Evolutionary conservation across 53 echinoderm and acorn worm species (phyloP), one percentile per base, ranked within the genome.

Genomic region (Paracentrotus lividus): DNA sequence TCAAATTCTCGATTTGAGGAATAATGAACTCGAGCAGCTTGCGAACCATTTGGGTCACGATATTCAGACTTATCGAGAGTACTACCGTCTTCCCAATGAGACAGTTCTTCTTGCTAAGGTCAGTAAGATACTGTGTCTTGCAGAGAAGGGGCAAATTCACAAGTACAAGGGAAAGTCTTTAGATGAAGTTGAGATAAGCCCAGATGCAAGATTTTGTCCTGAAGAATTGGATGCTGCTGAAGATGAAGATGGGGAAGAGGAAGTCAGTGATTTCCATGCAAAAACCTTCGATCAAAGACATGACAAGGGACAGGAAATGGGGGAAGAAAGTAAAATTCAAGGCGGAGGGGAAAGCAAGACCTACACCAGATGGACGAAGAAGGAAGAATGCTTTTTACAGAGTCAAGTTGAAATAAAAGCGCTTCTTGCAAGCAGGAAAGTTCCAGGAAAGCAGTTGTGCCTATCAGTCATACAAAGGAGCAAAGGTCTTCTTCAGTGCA

Each of bases 21-120:
- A 64, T 5, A 84, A 94, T 31, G 94, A 94, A 85, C 43, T 94
- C 45, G 94, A 94, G 51, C 60, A 68, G 3, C 42, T 94, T 23
- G 94, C 94, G 4, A 90, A 75, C 31, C 81, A 34, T 38, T 20
- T 94, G 47, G 94, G 94, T 56, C 94, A 94, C 58, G 57, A 90
- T 29, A 51, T 94, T 15, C 40, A 61, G 5, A 60, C 85, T 23
- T 91, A 94, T 58, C 84, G 91, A 42, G 90, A 94, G 49, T 94
- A 92, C 44, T 91, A 94, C 40, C 60, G 94, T 42, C 38, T 94
- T 51, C 94, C 91, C n/a, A 88, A 40, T 61, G 96, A 93, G 1
- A 93, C 78, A 15, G 42, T 77, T 45, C 42, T 77, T 21, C 78
- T 77, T 23, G 42, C 78, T 3, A 77, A 77, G 13, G 78, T 77